These are phyloP conservation scores for Neolamprologus cancellatus DNA, from an alignment of 2,113 vertebrate genomes.

Conservation along the genomic window DNA sequence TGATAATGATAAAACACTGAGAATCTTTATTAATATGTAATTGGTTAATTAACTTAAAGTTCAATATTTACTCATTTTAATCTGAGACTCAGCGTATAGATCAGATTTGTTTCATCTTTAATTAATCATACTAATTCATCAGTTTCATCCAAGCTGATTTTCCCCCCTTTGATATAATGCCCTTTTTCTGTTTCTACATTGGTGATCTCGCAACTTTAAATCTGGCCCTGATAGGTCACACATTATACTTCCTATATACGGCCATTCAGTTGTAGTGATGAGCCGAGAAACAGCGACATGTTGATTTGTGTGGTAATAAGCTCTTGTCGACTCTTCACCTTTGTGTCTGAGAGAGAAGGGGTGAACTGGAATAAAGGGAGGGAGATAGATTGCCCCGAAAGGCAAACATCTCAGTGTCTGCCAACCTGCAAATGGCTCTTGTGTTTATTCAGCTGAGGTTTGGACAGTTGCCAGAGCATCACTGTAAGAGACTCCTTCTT, in stretches of 20 bases:
- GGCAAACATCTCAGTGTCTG: conserved; percentile 64
- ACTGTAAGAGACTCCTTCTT: conserved; percentile 63
- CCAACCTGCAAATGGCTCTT: conserved; percentile 77
- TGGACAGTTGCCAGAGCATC: conserved; percentile 81
- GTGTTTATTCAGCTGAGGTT: conserved; percentile 84
- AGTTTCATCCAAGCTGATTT: conserved; percentile 7
- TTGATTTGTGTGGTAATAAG: background rate
- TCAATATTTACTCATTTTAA: conserved; percentile 26
- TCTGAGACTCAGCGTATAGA: conserved; percentile 13
- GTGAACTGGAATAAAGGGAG: conserved; percentile 24
- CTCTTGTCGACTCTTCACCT: conserved; percentile 37
- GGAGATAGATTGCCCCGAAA: conserved; percentile 53
- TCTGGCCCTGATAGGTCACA: background rate
- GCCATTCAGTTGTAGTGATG: background rate
- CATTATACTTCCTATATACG: background rate
- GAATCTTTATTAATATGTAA: conserved; percentile 18
- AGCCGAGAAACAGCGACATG: background rate
- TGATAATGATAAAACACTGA: conserved; percentile 21
- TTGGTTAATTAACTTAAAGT: conserved; percentile 27
- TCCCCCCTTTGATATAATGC: background rate
- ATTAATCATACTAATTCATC: conserved; percentile 6
- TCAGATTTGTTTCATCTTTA: conserved; percentile 10
- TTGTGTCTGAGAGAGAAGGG: conserved; percentile 14
- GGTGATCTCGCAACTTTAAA: background rate
- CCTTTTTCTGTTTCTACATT: background rate